A percentile compares a stretch with the other conserved stretches of the same genome.
Evolutionary conservation across 2,797 vertebrate genomes (phyloP).

Genomic region (Myiotriccus ornatus): DNA sequence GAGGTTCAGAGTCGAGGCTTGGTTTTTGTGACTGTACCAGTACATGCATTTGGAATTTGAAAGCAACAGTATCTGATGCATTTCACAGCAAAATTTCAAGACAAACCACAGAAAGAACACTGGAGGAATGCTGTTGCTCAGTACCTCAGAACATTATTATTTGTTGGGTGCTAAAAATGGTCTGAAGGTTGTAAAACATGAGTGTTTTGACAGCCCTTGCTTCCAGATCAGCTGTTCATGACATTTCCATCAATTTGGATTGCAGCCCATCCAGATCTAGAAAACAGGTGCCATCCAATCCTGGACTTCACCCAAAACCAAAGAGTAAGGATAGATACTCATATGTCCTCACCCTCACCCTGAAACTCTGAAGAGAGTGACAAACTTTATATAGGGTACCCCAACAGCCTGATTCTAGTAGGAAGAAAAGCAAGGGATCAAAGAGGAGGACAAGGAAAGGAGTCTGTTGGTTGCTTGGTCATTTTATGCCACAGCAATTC

Average conservation of each 20-base stretch:
- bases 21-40: neutral
- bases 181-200: neutral
- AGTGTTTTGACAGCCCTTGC: slow-evolving; percentile 4
- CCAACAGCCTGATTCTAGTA: neutral
- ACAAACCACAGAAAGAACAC: neutral
- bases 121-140: neutral
- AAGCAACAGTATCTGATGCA: neutral
- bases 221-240: slow-evolving; percentile 41
- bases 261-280: neutral
- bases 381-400: neutral
- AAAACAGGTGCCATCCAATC: slow-evolving; percentile 23
- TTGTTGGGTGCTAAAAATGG: slow-evolving; percentile 7
- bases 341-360: neutral
- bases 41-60: neutral
- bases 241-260: slow-evolving; percentile 34
- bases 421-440: neutral
- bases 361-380: neutral
- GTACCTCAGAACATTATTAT: neutral
- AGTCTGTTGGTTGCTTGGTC: neutral
- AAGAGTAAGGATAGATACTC: neutral
- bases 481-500: neutral
- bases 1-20: neutral
- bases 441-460: neutral
- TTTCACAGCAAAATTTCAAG: neutral
- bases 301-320: slow-evolving; percentile 1